phyloP scores from a whole-genome alignment of 2,888 invertebrate genomes.

The Sclerodermus sp. region DNA sequence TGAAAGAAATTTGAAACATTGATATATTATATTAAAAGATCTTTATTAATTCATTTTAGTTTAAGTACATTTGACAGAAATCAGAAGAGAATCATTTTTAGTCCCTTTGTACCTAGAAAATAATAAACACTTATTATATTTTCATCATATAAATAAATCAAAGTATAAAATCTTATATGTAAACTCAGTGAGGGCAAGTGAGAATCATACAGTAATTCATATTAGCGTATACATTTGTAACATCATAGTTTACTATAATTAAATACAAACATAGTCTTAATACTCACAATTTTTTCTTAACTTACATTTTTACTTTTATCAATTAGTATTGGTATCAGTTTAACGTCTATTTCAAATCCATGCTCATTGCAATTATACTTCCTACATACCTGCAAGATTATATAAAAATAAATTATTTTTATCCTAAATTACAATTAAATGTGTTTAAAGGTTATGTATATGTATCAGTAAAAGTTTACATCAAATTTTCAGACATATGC shows the following conservation, averaged over 20 bases:
- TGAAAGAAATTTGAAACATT: too few relatives aligned
- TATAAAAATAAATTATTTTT: conserved; percentile 3
- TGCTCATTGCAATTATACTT: too few relatives aligned
- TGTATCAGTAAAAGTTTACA: conserved; percentile 24
- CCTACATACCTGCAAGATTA: too few relatives aligned
- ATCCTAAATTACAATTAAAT: background rate
- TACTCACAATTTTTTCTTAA: background rate
- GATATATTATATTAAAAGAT: too few relatives aligned
- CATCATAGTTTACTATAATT: conserved; percentile 26
- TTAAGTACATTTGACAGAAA: too few relatives aligned
- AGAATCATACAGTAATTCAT: conserved; percentile 38
- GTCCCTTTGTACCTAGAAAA: background rate
- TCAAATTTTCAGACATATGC: conserved; percentile 51
- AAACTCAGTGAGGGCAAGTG: conserved; percentile 53
- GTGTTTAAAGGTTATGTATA: conserved; percentile 21
- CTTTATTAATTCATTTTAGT: too few relatives aligned
- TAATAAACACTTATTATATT: conserved; percentile 3
- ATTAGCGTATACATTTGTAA: conserved; percentile 46
- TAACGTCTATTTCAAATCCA: too few relatives aligned
- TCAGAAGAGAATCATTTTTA: too few relatives aligned
- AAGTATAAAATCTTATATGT: background rate
- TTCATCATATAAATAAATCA: conserved; percentile 3
- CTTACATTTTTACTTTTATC: too few relatives aligned
- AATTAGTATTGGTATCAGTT: too few relatives aligned
- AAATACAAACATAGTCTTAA: background rate